phyloP scores from a whole-genome alignment of 2,113 vertebrate genomes.

The Pedetes capensis region DNA sequence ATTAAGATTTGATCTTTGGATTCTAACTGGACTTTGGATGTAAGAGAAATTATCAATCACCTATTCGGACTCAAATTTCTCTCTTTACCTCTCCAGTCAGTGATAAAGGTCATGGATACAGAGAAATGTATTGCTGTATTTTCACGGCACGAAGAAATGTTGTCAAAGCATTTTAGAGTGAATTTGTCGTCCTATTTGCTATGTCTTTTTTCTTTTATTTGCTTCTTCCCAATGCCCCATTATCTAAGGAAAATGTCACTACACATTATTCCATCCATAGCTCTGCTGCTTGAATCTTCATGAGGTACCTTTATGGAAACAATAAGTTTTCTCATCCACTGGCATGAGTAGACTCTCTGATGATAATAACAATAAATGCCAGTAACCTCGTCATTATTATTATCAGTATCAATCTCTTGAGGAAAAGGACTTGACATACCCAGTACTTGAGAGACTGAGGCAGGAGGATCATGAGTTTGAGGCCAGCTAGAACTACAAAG shows the following conservation, averaged over 20 bases:
- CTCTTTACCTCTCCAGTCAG: conserved; percentile 77
- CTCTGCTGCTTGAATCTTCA: not conserved
- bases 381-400: not conserved
- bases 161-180: conserved; percentile 64
- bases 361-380: not conserved
- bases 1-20: conserved; percentile 75
- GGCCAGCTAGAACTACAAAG: no score
- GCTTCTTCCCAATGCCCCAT: not conserved
- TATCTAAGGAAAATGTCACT: not conserved
- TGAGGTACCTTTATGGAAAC: not conserved
- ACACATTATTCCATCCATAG: not conserved
- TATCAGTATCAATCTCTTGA: not conserved
- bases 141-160: conserved; percentile 75
- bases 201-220: conserved; percentile 9
- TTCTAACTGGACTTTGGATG: conserved; percentile 74
- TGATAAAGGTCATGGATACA: conserved; percentile 79
- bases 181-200: conserved; percentile 52
- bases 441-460: no score
- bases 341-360: not conserved
- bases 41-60: conserved; percentile 74
- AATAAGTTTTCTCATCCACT: not conserved
- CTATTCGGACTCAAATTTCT: conserved; percentile 77
- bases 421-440: no score
- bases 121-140: conserved; percentile 78
- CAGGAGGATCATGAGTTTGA: no score